phyloP scores from a whole-genome alignment of 2,888 invertebrate species.

The Vesta saturnalis region DNA sequence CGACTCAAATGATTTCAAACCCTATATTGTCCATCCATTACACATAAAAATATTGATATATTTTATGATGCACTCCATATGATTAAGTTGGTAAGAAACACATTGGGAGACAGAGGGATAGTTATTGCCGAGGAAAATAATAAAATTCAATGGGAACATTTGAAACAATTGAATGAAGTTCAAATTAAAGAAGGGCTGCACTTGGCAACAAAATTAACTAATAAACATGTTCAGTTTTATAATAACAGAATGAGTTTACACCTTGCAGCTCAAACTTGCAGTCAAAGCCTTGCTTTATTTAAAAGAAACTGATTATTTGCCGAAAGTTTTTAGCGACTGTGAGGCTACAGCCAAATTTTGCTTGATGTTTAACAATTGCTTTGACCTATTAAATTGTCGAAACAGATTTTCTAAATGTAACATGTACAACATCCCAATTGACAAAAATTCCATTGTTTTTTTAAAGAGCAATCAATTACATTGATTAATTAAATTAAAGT shows the following conservation, averaged over 20 bases:
- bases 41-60: conserved; percentile 13
- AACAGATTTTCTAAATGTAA: conserved; percentile 33
- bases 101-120: conserved; percentile 24
- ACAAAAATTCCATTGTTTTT: neutral
- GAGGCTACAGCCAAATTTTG: conserved; percentile 43
- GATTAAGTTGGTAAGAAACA: conserved; percentile 31
- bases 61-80: conserved; percentile 32
- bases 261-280: conserved; percentile 45
- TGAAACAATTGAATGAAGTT: conserved; percentile 39
- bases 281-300: conserved; percentile 42
- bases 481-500: conserved; percentile 14
- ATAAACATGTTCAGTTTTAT: conserved; percentile 35
- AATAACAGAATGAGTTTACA: conserved; percentile 46
- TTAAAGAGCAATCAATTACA: conserved; percentile 6
- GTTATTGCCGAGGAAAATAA: conserved; percentile 26
- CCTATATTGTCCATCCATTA: conserved; percentile 42
- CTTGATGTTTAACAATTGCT: conserved; percentile 42
- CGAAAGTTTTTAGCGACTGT: conserved; percentile 29
- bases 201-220: conserved; percentile 41
- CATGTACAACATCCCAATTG: conserved; percentile 16
- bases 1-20: conserved; percentile 21
- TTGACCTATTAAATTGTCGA: conserved; percentile 47
- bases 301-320: conserved; percentile 19
- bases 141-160: conserved; percentile 41
- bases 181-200: conserved; percentile 45